These are phyloP conservation scores for Caenorhabditis brenneri DNA, from an alignment of 1,140 invertebrate species.

Conservation along the genomic window DNA sequence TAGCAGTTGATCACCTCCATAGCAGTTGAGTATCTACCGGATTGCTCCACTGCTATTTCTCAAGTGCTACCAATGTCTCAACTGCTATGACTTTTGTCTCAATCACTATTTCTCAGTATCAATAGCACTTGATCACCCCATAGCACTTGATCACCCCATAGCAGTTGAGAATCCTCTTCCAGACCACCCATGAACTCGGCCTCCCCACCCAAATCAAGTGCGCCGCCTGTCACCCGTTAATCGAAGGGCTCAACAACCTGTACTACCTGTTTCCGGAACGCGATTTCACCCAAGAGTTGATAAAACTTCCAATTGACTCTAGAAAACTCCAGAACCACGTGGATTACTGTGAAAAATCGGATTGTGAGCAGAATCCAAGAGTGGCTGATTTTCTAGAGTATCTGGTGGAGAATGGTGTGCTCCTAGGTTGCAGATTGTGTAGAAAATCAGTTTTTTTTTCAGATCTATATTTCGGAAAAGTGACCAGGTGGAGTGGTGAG, in stretches of 20 bases:
- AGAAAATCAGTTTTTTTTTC: too few species aligned
- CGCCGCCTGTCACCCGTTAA: conserved; percentile 5
- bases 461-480: neutral
- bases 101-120: too few species aligned
- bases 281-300: neutral
- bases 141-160: too few species aligned
- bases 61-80: too few species aligned
- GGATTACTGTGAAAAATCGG: neutral
- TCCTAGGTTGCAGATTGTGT: too few species aligned
- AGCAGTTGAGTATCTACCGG: too few species aligned
- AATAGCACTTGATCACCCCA: too few species aligned
- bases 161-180: too few species aligned
- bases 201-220: neutral
- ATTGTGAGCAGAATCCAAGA: conserved; percentile 25
- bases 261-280: conserved; percentile 5
- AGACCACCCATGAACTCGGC: neutral
- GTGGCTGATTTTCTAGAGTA: neutral
- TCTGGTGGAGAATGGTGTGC: neutral
- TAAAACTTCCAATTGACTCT: neutral
- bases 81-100: too few species aligned
- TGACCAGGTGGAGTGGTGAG: conserved; percentile 10
- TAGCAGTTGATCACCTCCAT: too few species aligned
- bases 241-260: neutral
- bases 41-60: too few species aligned
- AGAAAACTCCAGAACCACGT: neutral